phyloP scores from a whole-genome alignment of 2,113 vertebrate genomes.

The Rhodinocichla rosea region DNA sequence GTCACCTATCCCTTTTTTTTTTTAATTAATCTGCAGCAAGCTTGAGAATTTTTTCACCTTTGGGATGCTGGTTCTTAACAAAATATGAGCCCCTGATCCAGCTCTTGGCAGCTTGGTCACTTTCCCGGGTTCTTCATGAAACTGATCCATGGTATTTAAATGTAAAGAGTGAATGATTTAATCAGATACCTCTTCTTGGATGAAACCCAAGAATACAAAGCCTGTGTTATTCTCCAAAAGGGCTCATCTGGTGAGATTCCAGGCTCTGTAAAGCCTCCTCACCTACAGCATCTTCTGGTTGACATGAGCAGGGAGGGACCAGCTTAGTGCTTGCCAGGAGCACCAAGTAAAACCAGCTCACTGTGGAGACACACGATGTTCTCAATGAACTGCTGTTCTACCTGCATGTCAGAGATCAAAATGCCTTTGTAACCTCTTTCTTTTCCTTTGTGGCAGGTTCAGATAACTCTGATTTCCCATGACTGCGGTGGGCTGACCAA shows the following conservation, averaged over 20 bases:
- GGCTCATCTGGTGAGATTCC: not conserved
- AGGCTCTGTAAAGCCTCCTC: not conserved
- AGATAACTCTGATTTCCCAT: slow-evolving; percentile 92
- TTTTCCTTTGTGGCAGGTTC: slow-evolving; percentile 79
- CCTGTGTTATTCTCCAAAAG: not conserved
- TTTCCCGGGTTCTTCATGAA: not conserved
- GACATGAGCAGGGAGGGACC: not conserved
- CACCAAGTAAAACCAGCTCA: not conserved
- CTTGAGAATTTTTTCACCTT: not conserved
- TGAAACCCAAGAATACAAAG: not conserved
- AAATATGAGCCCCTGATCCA: not conserved
- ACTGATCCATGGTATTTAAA: not conserved
- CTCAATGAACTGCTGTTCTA: not conserved
- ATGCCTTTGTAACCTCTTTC: not conserved
- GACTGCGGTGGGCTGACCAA: slow-evolving; percentile 88
- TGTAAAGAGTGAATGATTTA: not conserved
- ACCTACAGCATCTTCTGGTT: not conserved
- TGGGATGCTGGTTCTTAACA: slow-evolving; percentile 24
- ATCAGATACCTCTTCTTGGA: slow-evolving; percentile 16
- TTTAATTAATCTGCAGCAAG: not conserved
- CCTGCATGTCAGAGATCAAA: not conserved
- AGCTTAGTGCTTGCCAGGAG: not conserved
- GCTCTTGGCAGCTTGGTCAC: slow-evolving; percentile 28
- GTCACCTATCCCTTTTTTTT: not conserved
- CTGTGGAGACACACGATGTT: rapidly evolving